Conservation (phyloP, 2,888 invertebrate species). For the Drosophila mercatorum region DNA sequence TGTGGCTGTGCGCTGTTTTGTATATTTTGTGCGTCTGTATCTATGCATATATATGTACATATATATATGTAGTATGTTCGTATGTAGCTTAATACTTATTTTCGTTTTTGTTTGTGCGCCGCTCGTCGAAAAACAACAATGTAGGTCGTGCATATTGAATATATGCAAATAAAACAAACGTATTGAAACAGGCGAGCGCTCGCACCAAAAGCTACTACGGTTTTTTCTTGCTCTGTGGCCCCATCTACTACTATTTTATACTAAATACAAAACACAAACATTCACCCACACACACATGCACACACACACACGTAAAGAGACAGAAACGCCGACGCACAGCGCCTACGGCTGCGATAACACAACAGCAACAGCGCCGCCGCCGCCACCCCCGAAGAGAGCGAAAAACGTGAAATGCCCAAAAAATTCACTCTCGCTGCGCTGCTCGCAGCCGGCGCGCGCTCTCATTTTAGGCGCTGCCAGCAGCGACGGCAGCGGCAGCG, state of each 20-base stretch:
- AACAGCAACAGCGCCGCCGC: conserved; percentile 44
- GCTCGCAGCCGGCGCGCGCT: conserved; percentile 34
- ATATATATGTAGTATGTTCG: conserved; percentile 17
- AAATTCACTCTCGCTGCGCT: conserved; percentile 71
- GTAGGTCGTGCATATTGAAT: conserved; percentile 78
- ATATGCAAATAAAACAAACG: conserved; percentile 70
- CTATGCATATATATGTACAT: conserved; percentile 22
- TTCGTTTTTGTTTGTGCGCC: conserved; percentile 56
- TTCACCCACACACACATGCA: conserved; percentile 10
- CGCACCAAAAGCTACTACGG: conserved; percentile 42
- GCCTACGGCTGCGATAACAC: conserved; percentile 55
- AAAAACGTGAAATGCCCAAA: conserved; percentile 36
- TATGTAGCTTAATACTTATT: conserved; percentile 49
- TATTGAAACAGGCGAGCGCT: conserved; percentile 46
- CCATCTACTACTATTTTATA: conserved; percentile 59
- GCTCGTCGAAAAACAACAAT: conserved; percentile 66
- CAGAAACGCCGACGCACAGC: conserved; percentile 49
- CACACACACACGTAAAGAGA: background rate
- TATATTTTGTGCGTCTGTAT: conserved; percentile 58
- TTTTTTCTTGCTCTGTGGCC: conserved; percentile 15
- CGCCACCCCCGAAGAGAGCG: conserved; percentile 59
- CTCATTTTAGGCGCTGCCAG: conserved; percentile 41
- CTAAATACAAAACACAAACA: conserved; percentile 57
- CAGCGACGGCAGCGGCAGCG: conserved; percentile 26
- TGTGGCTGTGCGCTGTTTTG: conserved; percentile 37